Conservation (phyloP, 2,888 invertebrate species). For the Drosophila limbata region DNA sequence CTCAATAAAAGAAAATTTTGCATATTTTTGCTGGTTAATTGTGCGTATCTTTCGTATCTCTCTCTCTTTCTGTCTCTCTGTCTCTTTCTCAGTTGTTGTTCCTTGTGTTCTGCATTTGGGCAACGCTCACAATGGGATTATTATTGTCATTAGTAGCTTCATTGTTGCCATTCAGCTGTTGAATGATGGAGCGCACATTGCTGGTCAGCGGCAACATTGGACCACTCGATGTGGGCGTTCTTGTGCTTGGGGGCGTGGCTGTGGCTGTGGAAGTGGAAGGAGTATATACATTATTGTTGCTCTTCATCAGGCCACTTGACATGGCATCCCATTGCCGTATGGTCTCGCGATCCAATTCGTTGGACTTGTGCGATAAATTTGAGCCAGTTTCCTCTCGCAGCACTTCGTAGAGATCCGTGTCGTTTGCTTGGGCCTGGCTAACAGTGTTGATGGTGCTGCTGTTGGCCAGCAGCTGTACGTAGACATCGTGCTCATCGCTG, state of each 20-base stretch:
- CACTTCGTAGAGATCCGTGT: slow-evolving; percentile 84
- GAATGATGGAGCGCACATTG: slow-evolving; percentile 79
- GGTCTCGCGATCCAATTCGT: slow-evolving; percentile 93
- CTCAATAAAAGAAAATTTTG: slow-evolving; percentile 12
- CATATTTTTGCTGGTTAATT: slow-evolving; percentile 17
- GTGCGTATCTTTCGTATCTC: slow-evolving; percentile 2
- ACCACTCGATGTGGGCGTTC: slow-evolving; percentile 37
- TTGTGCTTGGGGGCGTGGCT: slow-evolving; percentile 7
- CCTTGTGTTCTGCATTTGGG: slow-evolving; percentile 43
- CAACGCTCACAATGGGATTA: slow-evolving; percentile 46
- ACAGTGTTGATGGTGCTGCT: slow-evolving; percentile 29
- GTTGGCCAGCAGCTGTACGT: slow-evolving; percentile 78
- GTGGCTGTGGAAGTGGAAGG: slow-evolving; percentile 17
- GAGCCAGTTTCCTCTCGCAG: slow-evolving; percentile 83
- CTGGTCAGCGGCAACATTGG: slow-evolving; percentile 64
- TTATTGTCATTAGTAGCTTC: slow-evolving; percentile 54
- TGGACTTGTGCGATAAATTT: slow-evolving; percentile 85
- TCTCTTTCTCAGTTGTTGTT: slow-evolving; percentile 44
- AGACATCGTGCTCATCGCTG: slow-evolving; percentile 82
- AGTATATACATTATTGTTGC: slow-evolving; percentile 63
- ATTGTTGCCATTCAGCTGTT: slow-evolving; percentile 75
- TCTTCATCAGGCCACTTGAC: slow-evolving; percentile 92
- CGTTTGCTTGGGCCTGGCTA: slow-evolving; percentile 43
- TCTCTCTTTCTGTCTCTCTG: not conserved
- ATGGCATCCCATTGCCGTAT: slow-evolving; percentile 95